Evolutionary conservation across 2,797 vertebrate species (phyloP).

Genomic region (Amblyraja radiata): DNA sequence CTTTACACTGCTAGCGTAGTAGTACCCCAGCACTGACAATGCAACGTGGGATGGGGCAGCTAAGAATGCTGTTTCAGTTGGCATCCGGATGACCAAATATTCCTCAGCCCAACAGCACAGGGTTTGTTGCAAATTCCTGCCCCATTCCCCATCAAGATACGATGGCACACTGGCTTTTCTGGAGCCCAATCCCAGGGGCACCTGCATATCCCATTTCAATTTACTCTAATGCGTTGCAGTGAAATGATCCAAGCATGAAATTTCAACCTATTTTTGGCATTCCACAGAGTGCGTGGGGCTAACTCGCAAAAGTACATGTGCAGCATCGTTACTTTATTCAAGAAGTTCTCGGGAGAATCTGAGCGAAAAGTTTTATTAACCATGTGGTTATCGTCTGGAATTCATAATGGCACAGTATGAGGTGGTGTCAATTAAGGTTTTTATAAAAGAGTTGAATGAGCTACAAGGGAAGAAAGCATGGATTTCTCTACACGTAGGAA

Average conservation of each 20-base stretch:
- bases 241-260: neutral
- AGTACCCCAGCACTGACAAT: neutral
- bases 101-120: no score
- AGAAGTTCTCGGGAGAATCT: no score
- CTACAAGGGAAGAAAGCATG: no score
- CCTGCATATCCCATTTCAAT: neutral
- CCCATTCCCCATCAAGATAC: neutral
- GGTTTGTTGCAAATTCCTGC: neutral
- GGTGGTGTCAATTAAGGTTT: no score
- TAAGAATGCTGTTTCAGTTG: neutral
- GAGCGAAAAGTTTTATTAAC: no score
- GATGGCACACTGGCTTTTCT: neutral
- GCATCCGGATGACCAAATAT: neutral
- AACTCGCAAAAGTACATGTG: neutral
- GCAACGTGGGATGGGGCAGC: neutral
- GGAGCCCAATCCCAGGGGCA: neutral
- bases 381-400: no score
- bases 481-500: no score
- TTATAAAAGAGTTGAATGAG: no score
- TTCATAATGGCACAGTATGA: no score
- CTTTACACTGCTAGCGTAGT: neutral
- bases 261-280: constrained; percentile 12
- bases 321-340: neutral
- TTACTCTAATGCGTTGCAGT: neutral
- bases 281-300: neutral